Conservation (phyloP, 2,797 vertebrate species). For the Denticeps clupeoides region DNA sequence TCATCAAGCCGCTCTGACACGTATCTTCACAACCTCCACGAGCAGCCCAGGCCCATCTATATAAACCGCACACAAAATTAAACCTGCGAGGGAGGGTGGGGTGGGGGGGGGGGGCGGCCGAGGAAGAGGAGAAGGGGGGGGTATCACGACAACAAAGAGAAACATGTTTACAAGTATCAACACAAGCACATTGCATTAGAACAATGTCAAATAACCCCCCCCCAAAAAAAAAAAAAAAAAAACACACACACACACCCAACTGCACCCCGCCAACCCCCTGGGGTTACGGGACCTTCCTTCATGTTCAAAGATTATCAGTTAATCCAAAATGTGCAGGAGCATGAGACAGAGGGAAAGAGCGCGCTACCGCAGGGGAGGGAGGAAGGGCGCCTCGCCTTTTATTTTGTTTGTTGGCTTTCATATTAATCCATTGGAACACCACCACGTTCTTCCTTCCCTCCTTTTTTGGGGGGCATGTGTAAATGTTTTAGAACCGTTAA, state of each 20-base stretch:
- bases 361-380: constrained; percentile 31
- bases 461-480: constrained; percentile 50
- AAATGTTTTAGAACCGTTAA: constrained; percentile 72
- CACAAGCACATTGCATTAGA: constrained; percentile 63
- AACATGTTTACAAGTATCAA: constrained; percentile 61
- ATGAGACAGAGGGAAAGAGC: constrained; percentile 51
- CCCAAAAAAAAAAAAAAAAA: no score
- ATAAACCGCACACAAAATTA: constrained; percentile 20
- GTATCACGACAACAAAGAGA: constrained; percentile 50
- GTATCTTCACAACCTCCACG: constrained; percentile 33
- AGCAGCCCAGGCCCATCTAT: constrained; percentile 1
- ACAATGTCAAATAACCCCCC: constrained; percentile 54
- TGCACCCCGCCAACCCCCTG: constrained; percentile 29
- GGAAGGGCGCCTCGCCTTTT: constrained; percentile 45
- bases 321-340: constrained; percentile 75
- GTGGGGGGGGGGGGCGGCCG: constrained; percentile 9
- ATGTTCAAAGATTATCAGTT: constrained; percentile 78
- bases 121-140: constrained; percentile 31
- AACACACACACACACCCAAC: constrained; percentile 9
- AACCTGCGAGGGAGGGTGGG: constrained; percentile 37
- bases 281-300: constrained; percentile 67
- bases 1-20: background rate
- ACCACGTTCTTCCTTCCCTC: constrained; percentile 30
- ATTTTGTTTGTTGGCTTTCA: constrained; percentile 72
- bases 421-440: constrained; percentile 68